These are phyloP conservation scores for Spinibarbus caldwelli DNA, from an alignment of 2,797 vertebrate genomes.

Conservation along the genomic window DNA sequence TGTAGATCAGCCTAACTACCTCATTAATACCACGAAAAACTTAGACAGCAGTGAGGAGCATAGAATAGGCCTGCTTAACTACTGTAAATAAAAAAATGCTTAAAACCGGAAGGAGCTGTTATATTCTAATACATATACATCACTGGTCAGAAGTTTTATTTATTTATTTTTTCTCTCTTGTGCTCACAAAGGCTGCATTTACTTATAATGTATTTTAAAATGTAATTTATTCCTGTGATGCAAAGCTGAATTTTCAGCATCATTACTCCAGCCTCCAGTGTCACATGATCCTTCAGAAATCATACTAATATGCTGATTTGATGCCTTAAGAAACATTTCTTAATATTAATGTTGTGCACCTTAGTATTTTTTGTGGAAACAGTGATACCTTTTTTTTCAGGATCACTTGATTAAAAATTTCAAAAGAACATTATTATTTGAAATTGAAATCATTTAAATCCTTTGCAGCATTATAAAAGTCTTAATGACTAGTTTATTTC, in stretches of 20 bases:
- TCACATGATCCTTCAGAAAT: neutral
- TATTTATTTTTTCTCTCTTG: too few relatives aligned
- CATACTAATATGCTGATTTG: neutral
- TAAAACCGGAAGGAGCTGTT: neutral
- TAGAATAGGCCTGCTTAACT: too few relatives aligned
- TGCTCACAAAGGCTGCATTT: too few relatives aligned
- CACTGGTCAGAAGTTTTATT: neutral
- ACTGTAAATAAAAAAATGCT: neutral
- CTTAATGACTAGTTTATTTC: too few relatives aligned
- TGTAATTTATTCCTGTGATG: neutral
- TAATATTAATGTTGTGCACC: neutral
- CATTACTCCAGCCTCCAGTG: neutral
- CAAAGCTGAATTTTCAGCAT: neutral
- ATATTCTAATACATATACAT: neutral
- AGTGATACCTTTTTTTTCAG: neutral
- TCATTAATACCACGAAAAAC: constrained; percentile 29
- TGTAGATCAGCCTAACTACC: constrained; percentile 17
- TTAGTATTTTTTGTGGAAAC: neutral
- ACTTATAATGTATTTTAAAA: neutral
- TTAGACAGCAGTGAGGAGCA: neutral
- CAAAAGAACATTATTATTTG: neutral
- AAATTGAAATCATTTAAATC: neutral
- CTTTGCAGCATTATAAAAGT: too few relatives aligned
- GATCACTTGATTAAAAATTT: neutral
- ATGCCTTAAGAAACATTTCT: neutral